Base-by-base conservation (phyloP, 2,113 vertebrate genomes). In the Mesitornis unicolor region DNA sequence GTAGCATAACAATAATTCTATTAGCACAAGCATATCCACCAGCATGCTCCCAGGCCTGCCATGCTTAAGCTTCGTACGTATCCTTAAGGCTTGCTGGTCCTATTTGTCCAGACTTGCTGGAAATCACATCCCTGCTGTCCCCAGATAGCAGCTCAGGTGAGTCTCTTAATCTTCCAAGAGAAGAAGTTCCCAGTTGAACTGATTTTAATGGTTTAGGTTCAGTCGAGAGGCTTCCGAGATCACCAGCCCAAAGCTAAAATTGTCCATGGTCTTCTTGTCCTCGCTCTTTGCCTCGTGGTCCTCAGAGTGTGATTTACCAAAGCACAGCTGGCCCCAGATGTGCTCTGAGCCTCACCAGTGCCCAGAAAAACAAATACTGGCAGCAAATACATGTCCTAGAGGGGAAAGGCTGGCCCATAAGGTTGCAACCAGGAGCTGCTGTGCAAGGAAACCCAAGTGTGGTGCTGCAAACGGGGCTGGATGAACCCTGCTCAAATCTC, bases 261-360 rank as follows among this genome's bases (percentile, higher is more conserved):
- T 65, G n/a, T 6, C 64, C 50, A 36, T 0, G 7, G 19, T 74
- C 20, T 73, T 14, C 57, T 53, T 43, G 60, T 57, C 56, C 82
- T 68, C 65, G 2, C 53, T 64, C 63, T 73, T 65, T 59, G 43
- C 59, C 3, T 1, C 43, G 16, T 28, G 1, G 0, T 71, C 16
- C 73, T 76, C 74, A 35, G 35, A 25, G 63, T 68, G 10, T 13
- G 40, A 90, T 84, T 77, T 19, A 50, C 43, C 48, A 31, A 29
- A 25, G 38, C 8, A 2, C 71, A 75, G 53, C 73, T 76, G 73
- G 48, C 28, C 42, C 26, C 53, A 85, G 47, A 43, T 51, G 17
- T 2, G 24, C 33, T 70, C 76, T 7, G 31, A 59, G 57, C 77
- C 51, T 45, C 24, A 2, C 47, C 61, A 68, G 6, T 2, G 42